Evolutionary conservation across 2,888 invertebrate genomes (phyloP).

Genomic region (Amphimallon solstitiale): DNA sequence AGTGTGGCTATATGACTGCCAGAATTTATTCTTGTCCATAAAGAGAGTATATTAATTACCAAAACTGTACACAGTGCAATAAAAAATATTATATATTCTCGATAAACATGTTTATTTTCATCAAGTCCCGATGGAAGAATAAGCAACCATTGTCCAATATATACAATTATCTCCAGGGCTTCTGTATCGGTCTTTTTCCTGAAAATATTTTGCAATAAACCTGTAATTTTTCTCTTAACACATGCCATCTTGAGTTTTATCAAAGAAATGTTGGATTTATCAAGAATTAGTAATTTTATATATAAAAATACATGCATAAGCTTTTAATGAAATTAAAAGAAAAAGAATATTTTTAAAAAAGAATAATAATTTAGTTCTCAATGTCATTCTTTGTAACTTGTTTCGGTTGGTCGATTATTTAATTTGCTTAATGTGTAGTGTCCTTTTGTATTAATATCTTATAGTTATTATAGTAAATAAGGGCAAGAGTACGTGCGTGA

Average conservation of each 20-base stretch:
- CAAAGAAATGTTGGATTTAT: too few relatives aligned
- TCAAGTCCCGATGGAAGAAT: constrained; percentile 1
- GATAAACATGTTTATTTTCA: not conserved
- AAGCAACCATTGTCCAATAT: not conserved
- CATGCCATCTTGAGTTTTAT: not conserved
- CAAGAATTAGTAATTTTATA: too few relatives aligned
- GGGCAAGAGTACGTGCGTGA: too few relatives aligned
- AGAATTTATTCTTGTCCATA: not conserved
- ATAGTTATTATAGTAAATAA: too few relatives aligned
- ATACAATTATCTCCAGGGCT: not conserved
- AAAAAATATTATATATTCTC: not conserved
- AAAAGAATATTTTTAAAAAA: too few relatives aligned
- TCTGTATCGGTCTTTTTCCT: not conserved
- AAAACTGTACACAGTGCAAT: not conserved
- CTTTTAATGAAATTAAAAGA: too few relatives aligned
- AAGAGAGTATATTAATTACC: not conserved
- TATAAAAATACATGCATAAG: too few relatives aligned
- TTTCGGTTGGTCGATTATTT: too few relatives aligned
- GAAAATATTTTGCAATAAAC: not conserved
- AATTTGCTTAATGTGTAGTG: too few relatives aligned
- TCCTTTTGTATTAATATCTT: too few relatives aligned
- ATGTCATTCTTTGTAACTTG: too few relatives aligned
- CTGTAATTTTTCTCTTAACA: not conserved
- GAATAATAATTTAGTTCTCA: too few relatives aligned
- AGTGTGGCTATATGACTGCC: not conserved